phyloP scores from a whole-genome alignment of 2,797 vertebrate species.

The Malacoraja senta region DNA sequence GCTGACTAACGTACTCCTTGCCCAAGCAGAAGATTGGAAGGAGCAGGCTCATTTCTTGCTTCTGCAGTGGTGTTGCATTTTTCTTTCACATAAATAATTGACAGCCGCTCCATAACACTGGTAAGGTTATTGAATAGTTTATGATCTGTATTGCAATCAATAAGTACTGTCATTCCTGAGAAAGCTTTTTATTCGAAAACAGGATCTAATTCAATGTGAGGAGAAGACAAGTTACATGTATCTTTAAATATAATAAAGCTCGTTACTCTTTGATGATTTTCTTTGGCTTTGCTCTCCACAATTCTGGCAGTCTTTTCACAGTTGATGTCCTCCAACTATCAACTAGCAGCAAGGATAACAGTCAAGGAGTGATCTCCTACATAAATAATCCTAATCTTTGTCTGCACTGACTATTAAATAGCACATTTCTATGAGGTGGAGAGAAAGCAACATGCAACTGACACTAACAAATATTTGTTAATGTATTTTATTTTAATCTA shows the following conservation, averaged over 20 bases:
- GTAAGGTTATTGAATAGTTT: conserved; percentile 42
- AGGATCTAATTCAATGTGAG: conserved; percentile 3
- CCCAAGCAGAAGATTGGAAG: not conserved
- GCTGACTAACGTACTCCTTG: not conserved
- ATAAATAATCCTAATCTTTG: conserved; percentile 10
- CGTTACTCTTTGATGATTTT: not conserved
- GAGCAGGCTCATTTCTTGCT: not conserved
- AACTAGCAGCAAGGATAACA: not conserved
- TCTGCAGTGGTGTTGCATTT: not conserved
- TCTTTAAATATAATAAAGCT: not conserved
- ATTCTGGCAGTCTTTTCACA: not conserved
- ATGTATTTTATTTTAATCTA: not conserved
- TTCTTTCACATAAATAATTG: conserved; percentile 12
- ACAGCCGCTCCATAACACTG: not conserved
- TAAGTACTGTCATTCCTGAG: conserved; percentile 24
- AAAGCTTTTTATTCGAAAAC: conserved; percentile 32
- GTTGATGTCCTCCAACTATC: conserved; percentile 7
- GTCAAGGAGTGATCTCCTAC: not conserved
- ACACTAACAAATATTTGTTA: not conserved
- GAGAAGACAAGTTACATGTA: not conserved
- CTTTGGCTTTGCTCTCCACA: not conserved
- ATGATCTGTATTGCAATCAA: conserved; percentile 41
- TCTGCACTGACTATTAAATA: not conserved
- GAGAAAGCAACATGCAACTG: not conserved
- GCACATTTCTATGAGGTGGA: not conserved